Evolutionary conservation across 2,888 invertebrate genomes (phyloP), one percentile per base, ranked within the genome.

Genomic region (Nymphalis urticae): DNA sequence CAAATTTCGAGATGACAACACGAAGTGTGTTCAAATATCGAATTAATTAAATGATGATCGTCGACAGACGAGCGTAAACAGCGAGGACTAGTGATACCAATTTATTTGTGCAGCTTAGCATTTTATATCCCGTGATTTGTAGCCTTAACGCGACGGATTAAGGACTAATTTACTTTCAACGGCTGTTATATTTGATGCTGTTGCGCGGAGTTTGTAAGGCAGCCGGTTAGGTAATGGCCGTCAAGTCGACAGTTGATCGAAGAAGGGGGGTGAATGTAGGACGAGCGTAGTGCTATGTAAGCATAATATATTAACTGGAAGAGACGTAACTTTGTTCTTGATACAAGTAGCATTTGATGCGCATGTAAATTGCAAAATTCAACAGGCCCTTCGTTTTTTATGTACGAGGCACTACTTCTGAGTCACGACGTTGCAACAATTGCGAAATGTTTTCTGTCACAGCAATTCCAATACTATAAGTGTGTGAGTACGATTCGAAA

Each of bases 181-280:
- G 53, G n/a, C n/a, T 53, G 66, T 68, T 62, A 73, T 75, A 76
- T 76, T 75, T 77, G 75, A 75, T 78, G 70, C 78, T 74, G 77
- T 71, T 76, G 79, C 80, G 82, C 79, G 79, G 79, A 83, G 86
- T 86, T 85, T 84, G 87, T 85, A 81, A 86, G 88, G 82, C 88
- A 84, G 86, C 83, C 82, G 86, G 89, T 90, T 89, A 88, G 87
- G 89, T 88, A 91, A 90, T 90, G 88, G 85, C 83, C 83, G 84
- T 87, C 87, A 87, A 82, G 84, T 86, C 82, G 86, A 85, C 85
- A 83, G 85, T 85, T 84, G 86, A 86, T 86, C 85, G 85, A 87
- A 85, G 85, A 86, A 89, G 89, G 87, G 88, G 88, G 89, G 88
- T 89, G 82, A 86, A 91, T 90, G 90, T 90, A 88, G 89, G 89